Percentiles rank a stretch among this genome's conserved stretches.
phyloP scores from a whole-genome alignment of 92 coral and sea anemone species.

The Anthopleura xanthogrammica region DNA sequence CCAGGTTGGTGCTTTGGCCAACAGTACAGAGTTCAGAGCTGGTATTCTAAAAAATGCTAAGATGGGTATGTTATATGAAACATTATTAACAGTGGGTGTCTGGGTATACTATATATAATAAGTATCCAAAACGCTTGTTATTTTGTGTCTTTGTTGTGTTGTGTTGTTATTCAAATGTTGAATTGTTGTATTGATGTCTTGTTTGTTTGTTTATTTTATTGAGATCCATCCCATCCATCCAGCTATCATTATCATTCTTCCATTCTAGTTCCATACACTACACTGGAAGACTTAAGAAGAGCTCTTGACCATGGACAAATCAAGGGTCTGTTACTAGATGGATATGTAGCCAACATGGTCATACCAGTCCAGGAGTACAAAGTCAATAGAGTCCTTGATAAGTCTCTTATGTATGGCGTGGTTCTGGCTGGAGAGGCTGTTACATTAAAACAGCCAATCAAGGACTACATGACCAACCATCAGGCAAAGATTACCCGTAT shows the following conservation, averaged over 20 bases:
- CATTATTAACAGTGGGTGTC: not conserved
- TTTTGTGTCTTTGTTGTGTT: too few species aligned
- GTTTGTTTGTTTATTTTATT: too few species aligned
- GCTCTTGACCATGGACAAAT: constrained; percentile 9
- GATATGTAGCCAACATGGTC: constrained; percentile 14
- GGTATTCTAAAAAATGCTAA: constrained; percentile 14
- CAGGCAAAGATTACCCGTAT: not conserved
- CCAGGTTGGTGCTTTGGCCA: constrained; percentile 11
- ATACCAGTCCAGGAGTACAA: not conserved
- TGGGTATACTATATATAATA: too few species aligned
- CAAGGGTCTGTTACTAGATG: constrained; percentile 7
- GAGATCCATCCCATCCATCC: not conserved
- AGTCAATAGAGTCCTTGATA: constrained; percentile 16
- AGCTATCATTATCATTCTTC: not conserved
- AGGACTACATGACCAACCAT: not conserved
- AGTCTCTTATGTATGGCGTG: constrained; percentile 11
- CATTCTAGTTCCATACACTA: constrained; percentile 3
- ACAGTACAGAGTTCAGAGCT: constrained; percentile 25
- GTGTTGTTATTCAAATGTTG: too few species aligned
- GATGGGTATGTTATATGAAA: constrained; percentile 6
- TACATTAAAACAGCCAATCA: not conserved
- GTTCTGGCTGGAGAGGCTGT: constrained; percentile 8
- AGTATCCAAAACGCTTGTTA: too few species aligned
- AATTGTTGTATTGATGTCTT: too few species aligned
- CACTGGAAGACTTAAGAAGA: not conserved